Evolutionary conservation across 2,888 invertebrate genomes (phyloP), one percentile per base, ranked within the genome.

Genomic region (Papilio gigon): DNA sequence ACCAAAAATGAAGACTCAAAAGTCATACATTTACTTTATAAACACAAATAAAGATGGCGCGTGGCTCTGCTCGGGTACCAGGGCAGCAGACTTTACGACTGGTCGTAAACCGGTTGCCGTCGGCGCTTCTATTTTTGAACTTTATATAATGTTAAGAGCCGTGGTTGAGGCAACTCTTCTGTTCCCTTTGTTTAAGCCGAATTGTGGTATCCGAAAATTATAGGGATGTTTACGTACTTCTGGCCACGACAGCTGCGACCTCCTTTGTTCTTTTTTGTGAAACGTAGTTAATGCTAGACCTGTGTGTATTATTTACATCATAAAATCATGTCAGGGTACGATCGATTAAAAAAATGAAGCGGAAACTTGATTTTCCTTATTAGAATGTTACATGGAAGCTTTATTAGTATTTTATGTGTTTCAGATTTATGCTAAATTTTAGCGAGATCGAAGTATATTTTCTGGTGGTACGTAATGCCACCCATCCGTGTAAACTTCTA

Each of bases 111-210:
- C 71, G 71, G 70, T 70, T 71, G 70, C 73, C 72, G 72, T 72
- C 72, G 72, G 64, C 73, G 71, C 65, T 74, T 73, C 77, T 78
- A 77, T 78, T 78, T 78, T 72, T 76, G 74, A 76, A 74, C 70
- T 75, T 77, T 77, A 77, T 73, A 71, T 78, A 74, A 76, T 74
- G 20, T 59, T 47, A 44, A 33, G 63, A 35, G 67, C 33, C 56
- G 27, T 37, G 37, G 60, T 27, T n/a, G 60, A 25, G 11, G 56
- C 53, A 44, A 37, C 65, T 47, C 60, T 62, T 53, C 42, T 27
- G 47, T 59, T 58, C 58, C 64, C 59, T 59, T 59, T 59, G 68
- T 68, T n/a, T 58, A 27, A 17, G 30, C 59, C 25, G 33, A 35
- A 47, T 63, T 50, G 22, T 35, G 53, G 11, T 30, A 30, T 25